Conservation (phyloP, 2,888 invertebrate species). For the Nymphalis c-album region DNA sequence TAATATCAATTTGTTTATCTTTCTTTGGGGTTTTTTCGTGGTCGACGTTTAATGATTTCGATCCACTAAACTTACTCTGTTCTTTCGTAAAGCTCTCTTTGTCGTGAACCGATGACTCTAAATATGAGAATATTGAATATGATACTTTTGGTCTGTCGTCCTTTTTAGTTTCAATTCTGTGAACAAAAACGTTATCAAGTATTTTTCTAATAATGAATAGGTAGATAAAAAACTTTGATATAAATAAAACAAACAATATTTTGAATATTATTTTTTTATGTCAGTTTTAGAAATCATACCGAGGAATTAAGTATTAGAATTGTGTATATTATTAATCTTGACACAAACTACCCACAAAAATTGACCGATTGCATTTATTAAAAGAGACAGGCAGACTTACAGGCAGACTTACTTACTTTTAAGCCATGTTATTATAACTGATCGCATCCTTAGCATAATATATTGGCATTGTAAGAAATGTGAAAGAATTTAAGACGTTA, state of each 20-base stretch:
- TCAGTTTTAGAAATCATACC: too few relatives aligned
- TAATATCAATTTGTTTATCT: constrained; percentile 10
- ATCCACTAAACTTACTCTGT: constrained; percentile 70
- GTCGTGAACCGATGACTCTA: constrained; percentile 82
- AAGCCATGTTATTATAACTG: too few relatives aligned
- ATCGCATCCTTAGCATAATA: too few relatives aligned
- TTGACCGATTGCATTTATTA: too few relatives aligned
- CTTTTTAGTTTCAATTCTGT: constrained; percentile 66
- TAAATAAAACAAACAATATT: too few relatives aligned
- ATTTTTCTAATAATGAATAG: background rate
- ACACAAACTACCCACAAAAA: too few relatives aligned
- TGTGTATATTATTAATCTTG: too few relatives aligned
- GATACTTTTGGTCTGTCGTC: constrained; percentile 83
- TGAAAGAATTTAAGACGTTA: too few relatives aligned
- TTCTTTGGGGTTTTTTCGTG: constrained; percentile 3
- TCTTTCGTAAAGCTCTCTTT: constrained; percentile 79
- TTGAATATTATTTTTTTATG: background rate
- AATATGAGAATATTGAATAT: constrained; percentile 89
- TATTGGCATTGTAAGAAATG: too few relatives aligned
- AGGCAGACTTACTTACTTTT: too few relatives aligned
- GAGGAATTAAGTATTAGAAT: too few relatives aligned
- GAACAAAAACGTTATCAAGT: constrained; percentile 12
- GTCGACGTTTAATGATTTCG: constrained; percentile 55
- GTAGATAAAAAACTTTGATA: background rate
- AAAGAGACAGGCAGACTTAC: too few relatives aligned